Evolutionary conservation across 92 coral and sea anemone genomes (phyloP).

Genomic region (Actinernus sp.): DNA sequence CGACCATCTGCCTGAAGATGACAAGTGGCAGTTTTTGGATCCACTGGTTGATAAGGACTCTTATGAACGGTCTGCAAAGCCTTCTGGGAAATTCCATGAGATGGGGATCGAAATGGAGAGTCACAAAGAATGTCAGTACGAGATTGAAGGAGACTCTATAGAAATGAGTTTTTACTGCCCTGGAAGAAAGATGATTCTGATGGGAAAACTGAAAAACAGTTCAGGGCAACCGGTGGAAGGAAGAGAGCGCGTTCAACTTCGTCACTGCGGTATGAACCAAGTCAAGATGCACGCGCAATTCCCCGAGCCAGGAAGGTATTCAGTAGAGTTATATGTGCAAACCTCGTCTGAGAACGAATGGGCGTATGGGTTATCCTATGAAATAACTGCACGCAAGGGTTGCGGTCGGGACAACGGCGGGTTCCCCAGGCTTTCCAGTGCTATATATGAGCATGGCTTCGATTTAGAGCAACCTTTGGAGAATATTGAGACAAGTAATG

Average conservation of each 20-base stretch:
- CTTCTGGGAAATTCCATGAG: slow-evolving; percentile 51
- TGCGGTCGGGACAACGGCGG: slow-evolving; percentile 50
- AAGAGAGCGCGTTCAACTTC: slow-evolving; percentile 60
- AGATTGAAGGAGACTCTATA: slow-evolving; percentile 25
- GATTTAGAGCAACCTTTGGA: slow-evolving; percentile 53
- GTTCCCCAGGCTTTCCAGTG: slow-evolving; percentile 57
- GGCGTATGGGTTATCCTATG: slow-evolving; percentile 59
- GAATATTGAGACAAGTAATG: slow-evolving; percentile 58
- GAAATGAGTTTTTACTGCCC: slow-evolving; percentile 82
- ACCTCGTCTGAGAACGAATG: slow-evolving; percentile 18
- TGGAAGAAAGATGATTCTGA: slow-evolving; percentile 31
- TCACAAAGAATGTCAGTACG: slow-evolving; percentile 64
- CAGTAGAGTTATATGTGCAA: slow-evolving; percentile 59
- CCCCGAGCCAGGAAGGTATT: slow-evolving; percentile 68
- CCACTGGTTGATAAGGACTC: slow-evolving; percentile 58
- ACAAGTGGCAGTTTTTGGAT: slow-evolving; percentile 77
- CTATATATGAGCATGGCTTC: slow-evolving; percentile 58
- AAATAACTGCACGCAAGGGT: slow-evolving; percentile 44
- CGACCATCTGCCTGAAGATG: slow-evolving; percentile 68
- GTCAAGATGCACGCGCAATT: slow-evolving; percentile 71
- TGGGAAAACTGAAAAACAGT: slow-evolving; percentile 51
- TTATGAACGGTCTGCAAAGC: slow-evolving; percentile 65
- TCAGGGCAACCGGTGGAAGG: slow-evolving; percentile 43
- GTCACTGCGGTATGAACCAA: slow-evolving; percentile 64
- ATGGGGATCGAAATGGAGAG: slow-evolving; percentile 66